These are phyloP conservation scores for Enteromius mattozi DNA, from an alignment of 2,797 vertebrate species.

Conservation along the genomic window DNA sequence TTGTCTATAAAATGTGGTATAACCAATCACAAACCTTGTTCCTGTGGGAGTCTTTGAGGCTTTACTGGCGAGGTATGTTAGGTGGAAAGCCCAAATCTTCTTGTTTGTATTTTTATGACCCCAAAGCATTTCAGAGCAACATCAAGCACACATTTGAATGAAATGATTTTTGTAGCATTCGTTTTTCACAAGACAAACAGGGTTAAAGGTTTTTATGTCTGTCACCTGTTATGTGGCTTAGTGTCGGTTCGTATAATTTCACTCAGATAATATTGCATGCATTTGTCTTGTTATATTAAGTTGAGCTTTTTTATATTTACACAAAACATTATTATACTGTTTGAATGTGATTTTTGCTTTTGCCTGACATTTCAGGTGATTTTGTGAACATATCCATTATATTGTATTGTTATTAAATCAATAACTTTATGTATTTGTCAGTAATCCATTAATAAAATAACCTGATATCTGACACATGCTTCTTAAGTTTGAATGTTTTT, in stretches of 20 bases:
- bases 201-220: constrained; percentile 1
- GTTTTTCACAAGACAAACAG: neutral
- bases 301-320: constrained; percentile 24
- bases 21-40: constrained; percentile 7
- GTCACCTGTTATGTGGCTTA: neutral
- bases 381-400: constrained; percentile 36
- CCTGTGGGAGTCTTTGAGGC: neutral
- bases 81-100: neutral
- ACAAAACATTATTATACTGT: constrained; percentile 7
- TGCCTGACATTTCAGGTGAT: neutral
- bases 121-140: neutral
- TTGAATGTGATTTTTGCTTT: neutral
- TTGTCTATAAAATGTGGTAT: constrained; percentile 2
- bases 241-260: constrained; percentile 2
- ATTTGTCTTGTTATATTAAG: constrained; percentile 1
- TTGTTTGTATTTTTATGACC: constrained; percentile 8
- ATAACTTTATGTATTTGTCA: constrained; percentile 27
- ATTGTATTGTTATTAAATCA: constrained; percentile 14
- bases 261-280: constrained; percentile 6
- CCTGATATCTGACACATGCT: neutral
- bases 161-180: constrained; percentile 2
- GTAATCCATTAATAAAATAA: constrained; percentile 37
- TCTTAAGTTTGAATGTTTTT: neutral
- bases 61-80: neutral
- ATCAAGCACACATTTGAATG: neutral